Base-by-base conservation (phyloP, 2,888 invertebrate genomes). In the Meandrusa payeni region DNA sequence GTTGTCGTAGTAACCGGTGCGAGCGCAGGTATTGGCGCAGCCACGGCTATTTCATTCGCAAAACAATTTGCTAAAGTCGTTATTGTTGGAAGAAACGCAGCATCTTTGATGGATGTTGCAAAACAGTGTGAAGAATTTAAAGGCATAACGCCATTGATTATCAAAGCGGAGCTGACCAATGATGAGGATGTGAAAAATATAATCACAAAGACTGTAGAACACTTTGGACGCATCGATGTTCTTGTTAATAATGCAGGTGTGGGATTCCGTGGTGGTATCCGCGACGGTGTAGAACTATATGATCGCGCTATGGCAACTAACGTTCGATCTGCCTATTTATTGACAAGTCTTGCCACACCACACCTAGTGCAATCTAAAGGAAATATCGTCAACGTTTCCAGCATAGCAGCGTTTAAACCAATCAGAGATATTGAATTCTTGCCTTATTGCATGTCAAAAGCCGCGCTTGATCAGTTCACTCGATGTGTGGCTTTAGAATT, bases 381-480 rank as follows among this genome's bases (percentile, higher is more conserved):
- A 11, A 94, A 91, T 55, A 92, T 97, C 54, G 95, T 98, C 0
- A 98, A 98, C 73, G 94, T 98, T 0, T 97, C 97, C 7, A 97
- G 97, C 71, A 95, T 97, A 2, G 94, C 93, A 60, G 97, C 97
- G 10, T 59, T 91, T 75, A 69, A 92, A 87, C 59, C 79, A 6
- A 76, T 83, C 38, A 75, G 64, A 54, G 79, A 72, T 47, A 91
- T 96, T 2, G 92, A 93, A 42, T 93, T 95, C 9, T 71, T 97
- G 42, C 93, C 97, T 0, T 99, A 99, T 73, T 93, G 93, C 57
- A 93, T 98, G 82, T 96, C 97, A 3, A 99, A 99, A 87, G 91
- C 96, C 15, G 97, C 97, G 2, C 76, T 98, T 6, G 98, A 99
- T 85, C 97, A 98, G 69, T 92, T 99, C 55, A 98, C 98, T 0